Evolutionary conservation across 2,797 vertebrate genomes (phyloP).

Genomic region (Malurus splendens): DNA sequence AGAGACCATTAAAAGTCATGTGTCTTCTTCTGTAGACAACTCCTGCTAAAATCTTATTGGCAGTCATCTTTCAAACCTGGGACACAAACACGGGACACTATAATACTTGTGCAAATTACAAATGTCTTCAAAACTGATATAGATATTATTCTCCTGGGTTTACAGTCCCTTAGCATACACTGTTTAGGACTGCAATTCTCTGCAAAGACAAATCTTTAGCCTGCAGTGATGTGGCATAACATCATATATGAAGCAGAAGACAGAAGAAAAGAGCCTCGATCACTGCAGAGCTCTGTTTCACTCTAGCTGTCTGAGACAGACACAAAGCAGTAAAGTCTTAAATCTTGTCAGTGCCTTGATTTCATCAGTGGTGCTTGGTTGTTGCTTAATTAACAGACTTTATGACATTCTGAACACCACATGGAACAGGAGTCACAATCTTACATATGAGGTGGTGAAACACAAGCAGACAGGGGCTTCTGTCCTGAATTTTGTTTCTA

Average conservation of each 20-base stretch:
- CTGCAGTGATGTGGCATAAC: background rate
- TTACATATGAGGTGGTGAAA: background rate
- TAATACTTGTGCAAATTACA: background rate
- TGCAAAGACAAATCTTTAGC: constrained; percentile 33
- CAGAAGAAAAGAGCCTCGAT: background rate
- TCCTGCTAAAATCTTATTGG: background rate
- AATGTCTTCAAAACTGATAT: background rate
- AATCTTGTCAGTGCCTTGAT: background rate
- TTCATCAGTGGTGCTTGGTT: background rate
- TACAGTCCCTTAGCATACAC: background rate
- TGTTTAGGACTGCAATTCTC: background rate
- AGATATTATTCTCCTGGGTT: background rate
- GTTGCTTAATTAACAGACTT: background rate
- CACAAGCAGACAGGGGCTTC: background rate
- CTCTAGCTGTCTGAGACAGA: background rate
- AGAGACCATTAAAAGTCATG: background rate
- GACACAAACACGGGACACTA: background rate
- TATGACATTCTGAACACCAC: background rate
- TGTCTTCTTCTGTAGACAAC: background rate
- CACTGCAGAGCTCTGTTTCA: background rate
- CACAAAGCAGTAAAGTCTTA: constrained; percentile 9
- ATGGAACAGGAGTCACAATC: background rate
- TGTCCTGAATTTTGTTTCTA: constrained; percentile 8
- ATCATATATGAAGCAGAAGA: background rate
- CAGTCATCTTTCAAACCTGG: background rate